Conservation (phyloP, 64 coral and sea anemone genomes). For the Pocillopora verrucosa region DNA sequence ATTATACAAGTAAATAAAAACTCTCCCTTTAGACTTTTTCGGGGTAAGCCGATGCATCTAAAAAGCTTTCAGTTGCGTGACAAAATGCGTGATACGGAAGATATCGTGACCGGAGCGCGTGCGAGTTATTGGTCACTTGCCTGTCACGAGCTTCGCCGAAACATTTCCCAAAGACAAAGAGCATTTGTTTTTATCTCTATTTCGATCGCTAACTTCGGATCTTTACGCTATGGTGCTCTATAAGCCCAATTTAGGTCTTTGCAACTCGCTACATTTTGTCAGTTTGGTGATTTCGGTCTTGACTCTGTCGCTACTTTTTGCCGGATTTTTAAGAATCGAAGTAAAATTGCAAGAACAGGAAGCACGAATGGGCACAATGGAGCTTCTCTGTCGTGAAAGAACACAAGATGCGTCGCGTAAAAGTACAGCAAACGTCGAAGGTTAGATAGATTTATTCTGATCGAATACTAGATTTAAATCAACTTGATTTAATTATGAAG, state of each 20-base stretch:
- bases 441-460: not conserved
- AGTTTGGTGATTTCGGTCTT: not conserved
- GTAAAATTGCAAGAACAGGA: conserved; percentile 2
- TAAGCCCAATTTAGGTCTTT: not conserved
- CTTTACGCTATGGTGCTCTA: not conserved
- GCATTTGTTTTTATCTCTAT: not conserved
- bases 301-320: not conserved
- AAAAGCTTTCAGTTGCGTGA: not conserved
- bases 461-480: not conserved
- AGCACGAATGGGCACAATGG: not conserved
- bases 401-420: not conserved
- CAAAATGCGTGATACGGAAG: not conserved
- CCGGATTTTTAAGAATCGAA: conserved; percentile 18
- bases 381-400: not conserved
- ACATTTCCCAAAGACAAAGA: not conserved
- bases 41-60: too few species aligned
- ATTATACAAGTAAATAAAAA: too few species aligned
- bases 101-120: not conserved
- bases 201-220: not conserved
- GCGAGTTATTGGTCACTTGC: not conserved
- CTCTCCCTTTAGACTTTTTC: too few species aligned
- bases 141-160: not conserved
- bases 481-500: not conserved
- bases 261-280: not conserved
- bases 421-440: not conserved